Base-by-base conservation (phyloP, 1,140 invertebrate species). In the Ceratoteleas bidentatus region DNA sequence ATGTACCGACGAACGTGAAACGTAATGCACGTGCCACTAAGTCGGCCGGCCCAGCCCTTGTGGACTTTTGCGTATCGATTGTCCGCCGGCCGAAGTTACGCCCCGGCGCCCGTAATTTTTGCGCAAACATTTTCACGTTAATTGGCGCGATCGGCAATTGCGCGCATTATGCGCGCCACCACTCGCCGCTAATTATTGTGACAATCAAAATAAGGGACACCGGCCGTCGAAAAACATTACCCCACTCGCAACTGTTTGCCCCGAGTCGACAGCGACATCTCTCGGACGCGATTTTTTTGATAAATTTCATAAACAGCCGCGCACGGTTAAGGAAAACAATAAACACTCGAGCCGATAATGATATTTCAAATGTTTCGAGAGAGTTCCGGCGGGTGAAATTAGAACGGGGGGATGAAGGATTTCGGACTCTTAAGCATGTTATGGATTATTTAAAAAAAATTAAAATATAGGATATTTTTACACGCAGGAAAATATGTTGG, bases 21-120 rank as follows among this genome's bases (percentile, higher is more conserved):
- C 76, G 69, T 84, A 73, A 81, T 83, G 78, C 73, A 84, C 84
- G 76, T 76, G 75, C 73, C 58, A 49, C 15, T 87, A 90, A 90
- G 89, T 89, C 85, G 86, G 86, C 88, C 85, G 85, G 88, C 89
- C 89, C 86, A 90, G 85, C 90, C 90, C 88, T 91, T 90, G 89
- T 90, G 86, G 89, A 90, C 88, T 91, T 90, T 90, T 90, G 86
- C 54, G 61, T 90, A 90, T 91, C 87, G 90, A 91, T 91, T 91
- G 89, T 80, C 85, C 87, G 60, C 50, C 86, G 86, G 86, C 84
- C 83, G 85, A 89, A 87, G 86, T 88, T 89, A 86, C 84, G 84
- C 82, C 84, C 84, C 69, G 81, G 52, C 80, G 66, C 33, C 84
- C 79, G 85, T 89, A 89, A 90, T 89, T 88, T 88, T 89, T 88